Percentiles rank a stretch among this genome's conserved stretches.
Evolutionary conservation across 2,888 invertebrate species (phyloP).

Genomic region (Pseudoips prasinana): DNA sequence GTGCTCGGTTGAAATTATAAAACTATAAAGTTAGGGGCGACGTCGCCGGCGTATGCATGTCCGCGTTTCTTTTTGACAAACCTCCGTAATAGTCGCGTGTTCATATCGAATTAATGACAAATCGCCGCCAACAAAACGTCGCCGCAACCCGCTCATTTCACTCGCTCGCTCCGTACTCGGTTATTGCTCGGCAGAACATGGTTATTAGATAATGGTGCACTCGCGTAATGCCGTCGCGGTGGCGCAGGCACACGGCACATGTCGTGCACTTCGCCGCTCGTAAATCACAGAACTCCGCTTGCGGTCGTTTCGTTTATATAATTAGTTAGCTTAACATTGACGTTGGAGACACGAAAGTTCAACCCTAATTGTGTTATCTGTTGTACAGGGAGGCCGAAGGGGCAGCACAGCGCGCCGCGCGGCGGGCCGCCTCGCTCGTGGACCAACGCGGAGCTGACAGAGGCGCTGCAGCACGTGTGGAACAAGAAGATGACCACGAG

Average conservation of each 20-base stretch:
- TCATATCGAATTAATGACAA: constrained; percentile 73
- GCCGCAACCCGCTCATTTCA: constrained; percentile 73
- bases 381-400: constrained; percentile 89
- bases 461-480: constrained; percentile 96
- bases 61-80: constrained; percentile 72
- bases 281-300: constrained; percentile 61
- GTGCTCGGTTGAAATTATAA: constrained; percentile 74
- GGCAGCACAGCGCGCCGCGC: constrained; percentile 94
- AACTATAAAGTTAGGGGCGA: constrained; percentile 74
- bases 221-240: constrained; percentile 58
- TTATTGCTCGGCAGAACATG: constrained; percentile 61
- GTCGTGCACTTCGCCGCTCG: constrained; percentile 61
- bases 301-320: constrained; percentile 48
- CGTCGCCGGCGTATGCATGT: constrained; percentile 71
- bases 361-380: constrained; percentile 18
- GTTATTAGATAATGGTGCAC: constrained; percentile 76
- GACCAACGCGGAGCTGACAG: constrained; percentile 95
- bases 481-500: constrained; percentile 97
- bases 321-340: constrained; percentile 60
- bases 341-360: constrained; percentile 42
- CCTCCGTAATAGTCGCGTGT: constrained; percentile 75
- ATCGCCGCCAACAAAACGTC: constrained; percentile 66
- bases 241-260: constrained; percentile 63
- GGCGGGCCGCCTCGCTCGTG: constrained; percentile 95
- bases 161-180: constrained; percentile 55